Percentiles rank a stretch among this genome's conserved stretches.
Evolutionary conservation across 2,888 invertebrate species (phyloP).

Genomic region (Timema podura): DNA sequence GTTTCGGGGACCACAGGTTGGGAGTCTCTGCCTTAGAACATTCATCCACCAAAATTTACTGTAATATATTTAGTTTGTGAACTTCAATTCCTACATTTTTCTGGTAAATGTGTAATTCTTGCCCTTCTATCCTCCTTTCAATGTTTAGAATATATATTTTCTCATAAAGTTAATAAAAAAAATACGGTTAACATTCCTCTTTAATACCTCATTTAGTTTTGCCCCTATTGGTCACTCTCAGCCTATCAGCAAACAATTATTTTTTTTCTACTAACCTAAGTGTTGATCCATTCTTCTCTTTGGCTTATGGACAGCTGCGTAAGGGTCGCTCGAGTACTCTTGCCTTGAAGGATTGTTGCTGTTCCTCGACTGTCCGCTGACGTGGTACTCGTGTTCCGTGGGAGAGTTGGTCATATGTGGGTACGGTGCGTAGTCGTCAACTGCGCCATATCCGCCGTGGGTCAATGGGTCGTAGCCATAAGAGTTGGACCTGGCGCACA

Average conservation of each 20-base stretch:
- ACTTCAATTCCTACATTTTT: no score
- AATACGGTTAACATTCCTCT: no score
- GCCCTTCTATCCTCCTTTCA: no score
- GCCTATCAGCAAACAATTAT: slow-evolving; percentile 11
- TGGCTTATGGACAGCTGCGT: slow-evolving; percentile 84
- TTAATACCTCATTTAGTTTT: no score
- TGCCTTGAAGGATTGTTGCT: slow-evolving; percentile 69
- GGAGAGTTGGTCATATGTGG: slow-evolving; percentile 63
- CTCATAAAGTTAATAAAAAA: no score
- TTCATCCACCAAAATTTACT: no score
- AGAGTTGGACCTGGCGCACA: slow-evolving; percentile 7
- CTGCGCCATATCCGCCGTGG: slow-evolving; percentile 77
- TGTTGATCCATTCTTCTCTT: slow-evolving; percentile 84
- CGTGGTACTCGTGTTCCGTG: slow-evolving; percentile 54
- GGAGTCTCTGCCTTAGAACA: no score
- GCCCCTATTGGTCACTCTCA: no score
- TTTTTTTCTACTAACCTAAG: slow-evolving; percentile 62
- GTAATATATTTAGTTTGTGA: no score
- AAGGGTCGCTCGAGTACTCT: slow-evolving; percentile 77
- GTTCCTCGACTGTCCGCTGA: slow-evolving; percentile 56
- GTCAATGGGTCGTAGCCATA: slow-evolving; percentile 70
- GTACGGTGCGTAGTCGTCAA: slow-evolving; percentile 81
- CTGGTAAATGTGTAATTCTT: no score
- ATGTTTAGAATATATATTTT: no score
- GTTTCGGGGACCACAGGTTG: no score